Evolutionary conservation across 2,113 vertebrate genomes (phyloP).

Genomic region (Nycticebus coucang): DNA sequence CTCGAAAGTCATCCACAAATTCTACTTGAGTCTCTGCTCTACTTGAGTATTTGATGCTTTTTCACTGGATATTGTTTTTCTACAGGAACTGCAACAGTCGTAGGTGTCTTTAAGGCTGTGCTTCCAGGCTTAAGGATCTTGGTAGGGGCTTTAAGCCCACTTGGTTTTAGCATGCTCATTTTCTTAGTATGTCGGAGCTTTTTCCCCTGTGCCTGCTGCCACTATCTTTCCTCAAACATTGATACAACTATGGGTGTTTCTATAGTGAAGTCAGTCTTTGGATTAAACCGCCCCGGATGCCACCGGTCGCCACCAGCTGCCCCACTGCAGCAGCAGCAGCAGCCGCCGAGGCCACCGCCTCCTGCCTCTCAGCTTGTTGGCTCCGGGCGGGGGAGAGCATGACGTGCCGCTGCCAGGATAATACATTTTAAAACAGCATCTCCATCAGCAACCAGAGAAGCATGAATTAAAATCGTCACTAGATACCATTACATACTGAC

Average conservation of each 20-base stretch:
- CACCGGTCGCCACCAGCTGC: too few relatives aligned
- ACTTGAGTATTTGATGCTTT: conserved; percentile 77
- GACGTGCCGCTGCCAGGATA: too few relatives aligned
- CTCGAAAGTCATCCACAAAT: conserved; percentile 91
- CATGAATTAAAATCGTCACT: neutral
- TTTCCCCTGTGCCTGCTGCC: conserved; percentile 53
- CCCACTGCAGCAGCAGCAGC: too few relatives aligned
- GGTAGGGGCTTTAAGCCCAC: conserved; percentile 95
- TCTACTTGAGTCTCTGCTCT: conserved; percentile 87
- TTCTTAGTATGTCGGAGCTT: conserved; percentile 64
- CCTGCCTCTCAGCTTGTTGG: too few relatives aligned
- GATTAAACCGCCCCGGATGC: conserved; percentile 75
- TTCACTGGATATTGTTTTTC: conserved; percentile 86
- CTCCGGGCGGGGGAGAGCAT: too few relatives aligned
- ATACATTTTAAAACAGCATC: neutral
- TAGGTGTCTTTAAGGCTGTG: conserved; percentile 86
- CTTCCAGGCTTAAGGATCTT: conserved; percentile 91
- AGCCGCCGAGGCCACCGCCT: too few relatives aligned
- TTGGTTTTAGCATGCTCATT: conserved; percentile 97
- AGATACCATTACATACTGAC: neutral
- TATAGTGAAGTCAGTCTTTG: conserved; percentile 67
- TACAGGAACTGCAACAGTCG: conserved; percentile 81
- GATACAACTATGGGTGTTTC: conserved; percentile 74
- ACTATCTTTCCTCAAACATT: conserved; percentile 85
- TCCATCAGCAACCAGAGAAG: neutral